Conservation (phyloP, 2,113 vertebrate species). For the Hippocampus mohnikei region DNA sequence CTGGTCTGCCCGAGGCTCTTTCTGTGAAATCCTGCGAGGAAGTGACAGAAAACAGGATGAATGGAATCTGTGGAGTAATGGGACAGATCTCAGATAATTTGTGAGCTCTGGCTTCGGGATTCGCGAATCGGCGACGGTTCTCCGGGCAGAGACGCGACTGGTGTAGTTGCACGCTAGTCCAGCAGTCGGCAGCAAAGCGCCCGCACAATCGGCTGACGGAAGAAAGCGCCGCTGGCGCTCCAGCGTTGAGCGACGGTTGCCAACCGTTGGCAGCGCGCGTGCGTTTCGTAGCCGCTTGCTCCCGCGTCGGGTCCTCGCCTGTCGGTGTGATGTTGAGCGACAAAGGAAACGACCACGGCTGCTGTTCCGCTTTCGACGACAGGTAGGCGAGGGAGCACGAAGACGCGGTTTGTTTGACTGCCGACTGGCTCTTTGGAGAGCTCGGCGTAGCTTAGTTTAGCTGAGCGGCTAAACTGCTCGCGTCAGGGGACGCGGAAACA, state of each 20-base stretch:
- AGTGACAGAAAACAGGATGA: background rate
- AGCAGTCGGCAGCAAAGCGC: conserved; percentile 25
- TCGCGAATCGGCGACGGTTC: background rate
- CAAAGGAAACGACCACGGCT: conserved; percentile 13
- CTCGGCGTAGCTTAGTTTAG: background rate
- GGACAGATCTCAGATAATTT: background rate
- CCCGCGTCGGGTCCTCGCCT: conserved; percentile 11
- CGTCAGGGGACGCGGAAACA: background rate
- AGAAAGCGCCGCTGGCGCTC: background rate
- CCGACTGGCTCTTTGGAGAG: background rate
- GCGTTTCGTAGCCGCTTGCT: conserved; percentile 1
- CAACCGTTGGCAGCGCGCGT: conserved; percentile 24
- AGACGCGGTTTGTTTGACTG: background rate
- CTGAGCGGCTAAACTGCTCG: background rate
- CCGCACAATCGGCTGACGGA: background rate
- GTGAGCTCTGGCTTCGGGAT: background rate
- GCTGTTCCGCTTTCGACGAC: conserved; percentile 51
- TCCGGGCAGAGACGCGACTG: background rate
- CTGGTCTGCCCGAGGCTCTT: background rate
- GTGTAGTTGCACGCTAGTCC: background rate
- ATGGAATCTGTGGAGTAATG: too few relatives aligned
- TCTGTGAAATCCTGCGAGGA: background rate
- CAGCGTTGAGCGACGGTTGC: conserved; percentile 45
- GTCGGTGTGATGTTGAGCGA: conserved; percentile 55
- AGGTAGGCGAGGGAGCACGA: conserved; percentile 45